Evolutionary conservation across 2,888 invertebrate genomes (phyloP).

Genomic region (Elegia similella): DNA sequence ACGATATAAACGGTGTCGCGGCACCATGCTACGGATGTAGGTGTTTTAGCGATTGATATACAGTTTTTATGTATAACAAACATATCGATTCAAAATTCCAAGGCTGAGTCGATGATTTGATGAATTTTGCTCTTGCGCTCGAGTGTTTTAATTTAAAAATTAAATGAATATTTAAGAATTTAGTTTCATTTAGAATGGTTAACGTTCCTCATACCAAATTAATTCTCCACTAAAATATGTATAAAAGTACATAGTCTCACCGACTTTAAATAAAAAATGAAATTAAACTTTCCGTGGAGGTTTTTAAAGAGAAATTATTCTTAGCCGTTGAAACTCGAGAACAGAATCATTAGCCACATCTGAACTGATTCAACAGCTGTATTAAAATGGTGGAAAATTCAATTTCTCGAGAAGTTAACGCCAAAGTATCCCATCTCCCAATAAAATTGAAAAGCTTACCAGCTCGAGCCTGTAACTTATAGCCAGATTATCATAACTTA

Average conservation of each 20-base stretch:
- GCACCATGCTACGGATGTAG: no score
- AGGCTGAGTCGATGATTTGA: no score
- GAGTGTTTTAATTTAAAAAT: no score
- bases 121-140: no score
- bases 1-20: no score
- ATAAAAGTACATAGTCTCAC: neutral
- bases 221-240: neutral
- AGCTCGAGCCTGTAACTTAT: constrained; percentile 60
- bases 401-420: constrained; percentile 42
- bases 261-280: neutral
- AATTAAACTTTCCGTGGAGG: neutral
- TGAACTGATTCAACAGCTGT: constrained; percentile 38
- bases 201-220: neutral
- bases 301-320: constrained; percentile 20
- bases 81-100: no score
- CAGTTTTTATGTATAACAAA: no score
- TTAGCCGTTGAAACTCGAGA: constrained; percentile 14
- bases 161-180: neutral
- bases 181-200: neutral
- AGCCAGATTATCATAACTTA: constrained; percentile 68
- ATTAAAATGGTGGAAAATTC: constrained; percentile 36
- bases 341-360: constrained; percentile 32
- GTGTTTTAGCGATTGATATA: no score
- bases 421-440: constrained; percentile 40
- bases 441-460: constrained; percentile 65